Base-by-base conservation (phyloP, 2,888 invertebrate species). In the Oscheius sp. region DNA sequence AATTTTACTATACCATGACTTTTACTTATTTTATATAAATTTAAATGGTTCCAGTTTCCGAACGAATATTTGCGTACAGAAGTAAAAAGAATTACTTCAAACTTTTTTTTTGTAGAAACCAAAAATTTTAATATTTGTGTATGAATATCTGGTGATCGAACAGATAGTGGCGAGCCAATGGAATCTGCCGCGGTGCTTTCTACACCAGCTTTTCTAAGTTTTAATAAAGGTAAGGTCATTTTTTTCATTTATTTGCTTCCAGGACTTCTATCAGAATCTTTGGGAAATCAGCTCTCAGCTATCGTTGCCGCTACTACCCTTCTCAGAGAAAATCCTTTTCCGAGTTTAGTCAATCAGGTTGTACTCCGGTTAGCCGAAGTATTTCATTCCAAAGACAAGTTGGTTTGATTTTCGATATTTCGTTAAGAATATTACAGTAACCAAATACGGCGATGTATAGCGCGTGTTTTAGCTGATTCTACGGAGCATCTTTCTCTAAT, bases 261-360 rank as follows among this genome's bases (percentile, higher is more conserved):
- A 95, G 95, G 96, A 56, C 91, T 98, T 23, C 91, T 96, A 70
- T 96, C 96, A 0, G 92, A 93, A 21, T 94, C 94, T 91, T 93
- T 94, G 56, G 97, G 97, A 13, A 96, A 97, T 88, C 97, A 98
- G 90, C 95, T 96, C 90, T 97, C 97, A 90, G 95, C 97, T 0
- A 96, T 98, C 83, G 96, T 97, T 0, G 92, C 95, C 52, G 96
- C 96, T 90, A 96, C 97, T 0, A 92, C 94, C 43, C 91, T 98
- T 0, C 96, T 98, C 90, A 96, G 96, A 88, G 96, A 96, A 89
- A 96, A 97, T 89, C 98, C 98, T 0, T 97, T 97, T 90, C 98
- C 98, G 0, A 96, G 97, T 87, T 91, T 98, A 23, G 97, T 98
- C 41, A 98, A 98, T 90, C 95, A 97, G 0, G 96, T 97, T 0